These are phyloP conservation scores for Chrysemys picta DNA, from an alignment of 2,113 vertebrate species.

Conservation along the genomic window DNA sequence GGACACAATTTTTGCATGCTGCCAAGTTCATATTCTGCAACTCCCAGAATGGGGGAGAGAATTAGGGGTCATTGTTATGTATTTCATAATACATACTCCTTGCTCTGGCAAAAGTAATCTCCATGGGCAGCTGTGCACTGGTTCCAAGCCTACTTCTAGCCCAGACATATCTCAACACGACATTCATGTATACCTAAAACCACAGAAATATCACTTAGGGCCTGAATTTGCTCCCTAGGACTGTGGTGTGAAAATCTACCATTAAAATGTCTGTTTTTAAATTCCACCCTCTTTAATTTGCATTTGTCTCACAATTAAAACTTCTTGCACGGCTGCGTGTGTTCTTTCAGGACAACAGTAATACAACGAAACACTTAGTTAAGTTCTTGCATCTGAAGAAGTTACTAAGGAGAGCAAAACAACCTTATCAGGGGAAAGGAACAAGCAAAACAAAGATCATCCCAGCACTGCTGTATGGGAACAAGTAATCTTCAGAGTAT, in stretches of 20 bases:
- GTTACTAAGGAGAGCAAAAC: neutral
- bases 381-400: too few relatives aligned
- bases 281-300: constrained; percentile 16
- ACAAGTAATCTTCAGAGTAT: neutral
- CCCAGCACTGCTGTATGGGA: neutral
- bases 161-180: neutral
- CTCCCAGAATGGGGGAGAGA: neutral
- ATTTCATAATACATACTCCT: neutral
- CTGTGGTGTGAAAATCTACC: neutral
- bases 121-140: neutral
- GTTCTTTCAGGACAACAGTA: constrained; percentile 21
- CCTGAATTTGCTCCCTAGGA: neutral
- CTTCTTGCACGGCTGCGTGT: constrained; percentile 1
- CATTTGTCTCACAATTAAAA: constrained; percentile 30
- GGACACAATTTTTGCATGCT: neutral
- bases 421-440: neutral
- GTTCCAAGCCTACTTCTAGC: neutral
- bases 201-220: neutral
- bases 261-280: neutral
- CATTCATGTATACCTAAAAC: rapidly evolving
- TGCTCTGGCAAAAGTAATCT: neutral
- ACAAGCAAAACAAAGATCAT: constrained; percentile 5
- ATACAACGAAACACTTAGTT: neutral
- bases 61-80: neutral
- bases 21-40: rapidly evolving